phyloP scores from a whole-genome alignment of 2,888 invertebrate species.

The Mechanitis mazaeus region DNA sequence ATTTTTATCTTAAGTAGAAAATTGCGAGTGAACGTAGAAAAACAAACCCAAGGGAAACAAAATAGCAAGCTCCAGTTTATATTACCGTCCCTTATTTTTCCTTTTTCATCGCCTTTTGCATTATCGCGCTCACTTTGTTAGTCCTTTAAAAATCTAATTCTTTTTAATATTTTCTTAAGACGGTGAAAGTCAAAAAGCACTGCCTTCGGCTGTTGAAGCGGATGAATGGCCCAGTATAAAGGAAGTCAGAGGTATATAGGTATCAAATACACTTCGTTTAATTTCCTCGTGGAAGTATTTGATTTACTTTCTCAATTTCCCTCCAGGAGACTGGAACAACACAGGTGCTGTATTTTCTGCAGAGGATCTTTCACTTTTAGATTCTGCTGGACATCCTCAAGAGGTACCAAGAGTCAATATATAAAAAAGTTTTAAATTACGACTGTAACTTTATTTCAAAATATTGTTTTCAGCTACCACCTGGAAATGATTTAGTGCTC shows the following conservation, averaged over 20 bases:
- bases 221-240: conserved; percentile 71
- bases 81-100: conserved; percentile 25
- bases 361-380: conserved; percentile 66
- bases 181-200: conserved; percentile 52
- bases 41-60: conserved; percentile 28
- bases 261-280: conserved; percentile 4
- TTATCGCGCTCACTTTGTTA: conserved; percentile 24
- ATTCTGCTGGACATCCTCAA: conserved; percentile 59
- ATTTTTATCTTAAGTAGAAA: conserved; percentile 26
- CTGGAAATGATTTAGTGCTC: conserved; percentile 50
- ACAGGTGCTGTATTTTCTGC: conserved; percentile 71
- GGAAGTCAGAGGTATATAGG: conserved; percentile 59
- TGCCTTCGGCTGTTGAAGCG: conserved; percentile 49
- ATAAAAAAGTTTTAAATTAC: neutral
- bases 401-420: conserved; percentile 36
- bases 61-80: conserved; percentile 27
- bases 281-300: conserved; percentile 3
- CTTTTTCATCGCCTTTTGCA: conserved; percentile 25
- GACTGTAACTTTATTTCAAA: neutral
- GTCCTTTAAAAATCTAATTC: conserved; percentile 12
- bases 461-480: conserved; percentile 47
- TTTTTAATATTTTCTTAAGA: conserved; percentile 41
- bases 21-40: conserved; percentile 23
- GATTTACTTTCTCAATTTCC: conserved; percentile 11
- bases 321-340: conserved; percentile 63